Evolutionary conservation across 2,113 vertebrate species (phyloP).

Genomic region (Ovis canadensis): DNA sequence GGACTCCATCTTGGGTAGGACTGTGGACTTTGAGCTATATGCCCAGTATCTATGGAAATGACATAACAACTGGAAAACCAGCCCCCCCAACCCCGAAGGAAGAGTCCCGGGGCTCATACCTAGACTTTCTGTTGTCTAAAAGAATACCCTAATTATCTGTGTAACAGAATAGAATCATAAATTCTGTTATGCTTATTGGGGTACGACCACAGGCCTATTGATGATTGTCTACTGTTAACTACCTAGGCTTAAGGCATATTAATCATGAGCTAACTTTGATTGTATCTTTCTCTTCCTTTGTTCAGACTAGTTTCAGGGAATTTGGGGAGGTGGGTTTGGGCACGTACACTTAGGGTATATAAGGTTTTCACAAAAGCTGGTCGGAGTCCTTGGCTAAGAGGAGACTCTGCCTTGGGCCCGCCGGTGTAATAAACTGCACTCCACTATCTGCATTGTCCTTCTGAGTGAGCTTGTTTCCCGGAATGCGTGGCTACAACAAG

Average conservation of each 20-base stretch:
- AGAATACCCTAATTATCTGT: not conserved
- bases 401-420: not conserved
- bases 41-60: not conserved
- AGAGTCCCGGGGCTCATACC: not conserved
- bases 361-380: not conserved
- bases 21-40: not conserved
- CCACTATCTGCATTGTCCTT: not conserved
- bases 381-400: not conserved
- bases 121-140: rapidly evolving
- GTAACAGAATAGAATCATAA: not conserved
- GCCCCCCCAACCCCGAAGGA: not conserved
- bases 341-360: not conserved
- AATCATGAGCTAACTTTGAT: not conserved
- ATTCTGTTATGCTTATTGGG: not conserved
- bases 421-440: not conserved
- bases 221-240: not conserved
- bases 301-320: not conserved
- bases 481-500: not conserved
- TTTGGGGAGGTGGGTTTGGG: not conserved
- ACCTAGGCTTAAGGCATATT: not conserved
- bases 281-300: not conserved
- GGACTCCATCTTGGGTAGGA: not conserved
- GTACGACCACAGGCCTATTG: not conserved
- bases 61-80: not conserved
- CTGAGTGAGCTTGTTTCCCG: not conserved